Percentiles rank a stretch among this genome's conserved stretches.
These are phyloP conservation scores for Drosophila prosaltans DNA, from an alignment of 1,140 invertebrate species.

Conservation along the genomic window DNA sequence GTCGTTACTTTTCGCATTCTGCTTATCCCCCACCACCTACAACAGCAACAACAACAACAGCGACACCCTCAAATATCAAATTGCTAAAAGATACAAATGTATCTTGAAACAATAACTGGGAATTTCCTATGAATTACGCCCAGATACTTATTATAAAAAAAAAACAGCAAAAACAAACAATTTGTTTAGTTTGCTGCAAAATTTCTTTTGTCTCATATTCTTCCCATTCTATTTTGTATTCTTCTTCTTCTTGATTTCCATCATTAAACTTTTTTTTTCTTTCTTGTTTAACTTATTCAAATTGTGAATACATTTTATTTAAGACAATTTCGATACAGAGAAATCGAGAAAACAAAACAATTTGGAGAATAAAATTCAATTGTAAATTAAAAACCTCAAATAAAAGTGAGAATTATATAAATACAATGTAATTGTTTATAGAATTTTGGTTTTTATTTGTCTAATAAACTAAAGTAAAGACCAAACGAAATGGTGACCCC, in stretches of 20 bases:
- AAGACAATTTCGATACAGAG: background rate
- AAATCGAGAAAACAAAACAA: background rate
- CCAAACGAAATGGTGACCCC: too few species aligned
- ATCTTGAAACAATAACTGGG: slow-evolving; percentile 11
- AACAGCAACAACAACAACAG: background rate
- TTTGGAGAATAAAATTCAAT: background rate
- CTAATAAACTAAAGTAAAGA: too few species aligned
- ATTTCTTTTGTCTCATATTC: slow-evolving; percentile 12
- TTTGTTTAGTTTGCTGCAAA: slow-evolving; percentile 14
- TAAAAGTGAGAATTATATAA: background rate
- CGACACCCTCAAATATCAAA: slow-evolving; percentile 5
- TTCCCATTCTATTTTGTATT: background rate
- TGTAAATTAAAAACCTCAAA: too few species aligned
- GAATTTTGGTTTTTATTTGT: background rate
- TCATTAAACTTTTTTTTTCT: background rate
- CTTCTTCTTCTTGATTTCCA: background rate
- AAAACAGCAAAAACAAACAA: slow-evolving; percentile 5
- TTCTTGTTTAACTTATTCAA: background rate
- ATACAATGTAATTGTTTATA: background rate
- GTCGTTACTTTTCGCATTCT: background rate
- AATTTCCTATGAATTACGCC: slow-evolving; percentile 8
- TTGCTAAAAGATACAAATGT: slow-evolving; percentile 11
- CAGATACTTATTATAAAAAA: background rate
- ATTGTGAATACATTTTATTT: background rate
- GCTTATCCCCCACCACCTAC: background rate